Evolutionary conservation across 2,797 vertebrate genomes (phyloP).

Genomic region (Zalophus californianus): DNA sequence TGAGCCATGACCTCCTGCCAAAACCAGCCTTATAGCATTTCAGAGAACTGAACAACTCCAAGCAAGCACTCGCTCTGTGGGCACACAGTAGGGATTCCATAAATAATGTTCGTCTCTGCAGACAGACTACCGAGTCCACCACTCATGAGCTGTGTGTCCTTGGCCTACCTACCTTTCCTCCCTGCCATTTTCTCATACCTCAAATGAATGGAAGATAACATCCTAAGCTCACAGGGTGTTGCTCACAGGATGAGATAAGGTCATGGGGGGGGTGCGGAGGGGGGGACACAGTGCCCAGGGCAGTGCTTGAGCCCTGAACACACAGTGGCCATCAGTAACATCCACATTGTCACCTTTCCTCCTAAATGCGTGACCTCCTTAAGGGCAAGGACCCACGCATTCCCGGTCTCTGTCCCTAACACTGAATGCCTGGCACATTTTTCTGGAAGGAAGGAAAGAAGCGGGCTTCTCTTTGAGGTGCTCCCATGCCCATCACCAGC

Average conservation of each 20-base stretch:
- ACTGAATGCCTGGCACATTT: neutral
- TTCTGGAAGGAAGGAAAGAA: neutral
- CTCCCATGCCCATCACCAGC: neutral
- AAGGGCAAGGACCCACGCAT: neutral
- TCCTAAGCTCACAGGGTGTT: neutral
- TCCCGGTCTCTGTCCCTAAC: neutral
- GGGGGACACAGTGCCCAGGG: neutral
- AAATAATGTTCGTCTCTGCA: neutral
- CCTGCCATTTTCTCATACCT: neutral
- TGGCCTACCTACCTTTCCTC: neutral
- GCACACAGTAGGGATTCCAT: accelerated
- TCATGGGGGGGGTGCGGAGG: too few species aligned
- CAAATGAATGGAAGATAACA: neutral
- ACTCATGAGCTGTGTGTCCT: too few species aligned
- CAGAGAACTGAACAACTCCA: neutral
- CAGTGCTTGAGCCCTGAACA: neutral
- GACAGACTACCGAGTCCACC: accelerated
- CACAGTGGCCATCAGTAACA: neutral
- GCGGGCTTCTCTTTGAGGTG: neutral
- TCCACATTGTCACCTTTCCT: accelerated
- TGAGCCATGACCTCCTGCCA: neutral
- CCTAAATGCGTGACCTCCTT: neutral
- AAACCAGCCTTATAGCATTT: neutral
- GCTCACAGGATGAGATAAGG: neutral
- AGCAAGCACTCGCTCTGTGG: accelerated